Evolutionary conservation across 2,113 vertebrate species (phyloP).

Genomic region (Azemiops feae): DNA sequence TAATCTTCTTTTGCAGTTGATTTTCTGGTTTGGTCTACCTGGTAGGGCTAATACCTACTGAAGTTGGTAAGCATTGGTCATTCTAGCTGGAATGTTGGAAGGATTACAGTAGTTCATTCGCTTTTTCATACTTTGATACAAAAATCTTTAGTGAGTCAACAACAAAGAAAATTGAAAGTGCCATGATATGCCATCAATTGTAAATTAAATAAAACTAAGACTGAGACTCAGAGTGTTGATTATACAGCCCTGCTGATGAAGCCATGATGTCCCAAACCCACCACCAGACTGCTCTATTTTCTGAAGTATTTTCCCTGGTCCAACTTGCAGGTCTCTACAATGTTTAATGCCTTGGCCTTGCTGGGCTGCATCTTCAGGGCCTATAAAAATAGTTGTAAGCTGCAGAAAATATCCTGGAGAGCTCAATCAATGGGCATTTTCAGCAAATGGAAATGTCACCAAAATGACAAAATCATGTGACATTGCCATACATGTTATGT

Average conservation of each 20-base stretch:
- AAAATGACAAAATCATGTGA: not conserved
- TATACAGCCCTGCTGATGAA: not conserved
- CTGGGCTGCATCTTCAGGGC: not conserved
- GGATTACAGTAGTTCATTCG: not conserved
- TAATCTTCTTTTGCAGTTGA: not conserved
- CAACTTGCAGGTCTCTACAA: not conserved
- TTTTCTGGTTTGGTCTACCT: not conserved
- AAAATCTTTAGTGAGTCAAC: not conserved
- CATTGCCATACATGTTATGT: not conserved
- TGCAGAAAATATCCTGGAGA: not conserved
- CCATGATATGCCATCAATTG: not conserved
- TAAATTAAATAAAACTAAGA: not conserved
- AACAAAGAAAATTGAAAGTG: not conserved
- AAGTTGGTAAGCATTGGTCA: not conserved
- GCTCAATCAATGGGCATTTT: not conserved
- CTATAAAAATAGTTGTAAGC: not conserved
- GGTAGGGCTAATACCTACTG: not conserved
- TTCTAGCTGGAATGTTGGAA: not conserved
- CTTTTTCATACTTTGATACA: not conserved
- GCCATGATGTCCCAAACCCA: not conserved
- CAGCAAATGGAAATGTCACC: not conserved
- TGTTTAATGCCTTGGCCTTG: not conserved
- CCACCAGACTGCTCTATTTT: not conserved
- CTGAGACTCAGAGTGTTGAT: not conserved
- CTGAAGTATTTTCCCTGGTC: not conserved